Conservation (phyloP, 2,888 invertebrate genomes). For the Pammene fasciana region DNA sequence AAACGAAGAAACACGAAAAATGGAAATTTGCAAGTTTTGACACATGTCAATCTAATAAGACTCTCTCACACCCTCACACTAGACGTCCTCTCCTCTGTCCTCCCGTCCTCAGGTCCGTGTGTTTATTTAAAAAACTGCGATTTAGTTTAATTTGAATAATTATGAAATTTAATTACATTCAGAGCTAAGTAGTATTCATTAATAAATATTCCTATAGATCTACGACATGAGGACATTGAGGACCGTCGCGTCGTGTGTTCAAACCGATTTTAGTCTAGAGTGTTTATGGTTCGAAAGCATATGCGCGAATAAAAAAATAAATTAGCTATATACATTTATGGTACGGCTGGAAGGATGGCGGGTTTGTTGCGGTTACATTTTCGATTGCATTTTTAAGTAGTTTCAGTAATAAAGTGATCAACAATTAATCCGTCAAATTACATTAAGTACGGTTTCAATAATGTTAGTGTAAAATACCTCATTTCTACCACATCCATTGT, state of each 20-base stretch:
- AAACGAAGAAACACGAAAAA: conserved; percentile 9
- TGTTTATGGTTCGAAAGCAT: conserved; percentile 27
- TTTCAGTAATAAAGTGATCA: conserved; percentile 3
- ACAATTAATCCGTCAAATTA: neutral
- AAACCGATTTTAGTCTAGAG: neutral
- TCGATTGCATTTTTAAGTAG: conserved; percentile 8
- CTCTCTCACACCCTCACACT: neutral
- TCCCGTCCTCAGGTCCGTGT: too few species aligned
- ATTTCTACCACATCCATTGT: conserved; percentile 33
- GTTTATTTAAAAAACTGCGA: too few species aligned
- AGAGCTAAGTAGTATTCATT: too few species aligned
- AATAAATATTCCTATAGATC: too few species aligned
- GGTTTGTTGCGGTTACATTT: conserved; percentile 30
- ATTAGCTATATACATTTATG: conserved; percentile 14
- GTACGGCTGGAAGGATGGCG: conserved; percentile 30
- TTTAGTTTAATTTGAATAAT: neutral
- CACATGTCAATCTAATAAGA: conserved; percentile 13
- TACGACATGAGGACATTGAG: too few species aligned
- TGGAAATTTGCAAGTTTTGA: conserved; percentile 10
- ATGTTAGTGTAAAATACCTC: conserved; percentile 11
- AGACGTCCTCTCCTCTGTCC: neutral
- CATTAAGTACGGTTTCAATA: neutral
- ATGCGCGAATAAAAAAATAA: conserved; percentile 6
- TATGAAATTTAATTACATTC: too few species aligned
- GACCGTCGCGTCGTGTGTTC: neutral